Base-by-base conservation (phyloP, 2,113 vertebrate species). In the Pan paniscus region DNA sequence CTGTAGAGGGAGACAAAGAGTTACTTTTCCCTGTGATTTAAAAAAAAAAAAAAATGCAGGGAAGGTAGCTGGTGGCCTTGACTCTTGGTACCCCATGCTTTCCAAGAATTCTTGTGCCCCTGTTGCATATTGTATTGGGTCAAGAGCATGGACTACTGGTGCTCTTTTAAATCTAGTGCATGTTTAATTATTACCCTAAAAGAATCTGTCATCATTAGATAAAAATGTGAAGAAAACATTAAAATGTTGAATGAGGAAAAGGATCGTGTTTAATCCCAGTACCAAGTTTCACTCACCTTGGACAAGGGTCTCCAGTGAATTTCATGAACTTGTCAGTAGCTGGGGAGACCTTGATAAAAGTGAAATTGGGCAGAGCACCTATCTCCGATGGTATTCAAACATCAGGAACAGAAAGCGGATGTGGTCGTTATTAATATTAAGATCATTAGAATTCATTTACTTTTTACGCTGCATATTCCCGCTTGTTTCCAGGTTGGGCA, bases 401-500 rank as follows among this genome's bases (percentile, higher is more conserved):
- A 30, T 64, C 27, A 30, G 27, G 61, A 64, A 64, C 61, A 30
- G 61, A 64, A 64, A 64, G 27, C 2, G 9, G 0, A 8, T 12
- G 3, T 40, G 50, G 10, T 40, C 25, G 7, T 3, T 27, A 20
- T 48, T 12, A 64, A 30, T 64, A 13, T 30, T 64, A 13, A 64
- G 61, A 30, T 30, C 61, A 14, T 64, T 64, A 64, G 12, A 30
- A 30, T 32, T 11, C 61, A 14, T 14, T 13, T 64, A 64, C 61
- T 64, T 64, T 30, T 3, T 0, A n/a, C 1, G 52, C 35, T 27
- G 1, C 6, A 3, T 16, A 0, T 48, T 46, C 30, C 3, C 1
- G 0, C 6, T 40, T 35, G 6, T 68, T 38, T 27, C 46, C 78
- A 1, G 4, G n/a, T 20, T 0, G 4, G 67, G 30, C 14, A 14